These are phyloP conservation scores for Euwallacea similis DNA, from an alignment of 1,140 invertebrate species.

Conservation along the genomic window DNA sequence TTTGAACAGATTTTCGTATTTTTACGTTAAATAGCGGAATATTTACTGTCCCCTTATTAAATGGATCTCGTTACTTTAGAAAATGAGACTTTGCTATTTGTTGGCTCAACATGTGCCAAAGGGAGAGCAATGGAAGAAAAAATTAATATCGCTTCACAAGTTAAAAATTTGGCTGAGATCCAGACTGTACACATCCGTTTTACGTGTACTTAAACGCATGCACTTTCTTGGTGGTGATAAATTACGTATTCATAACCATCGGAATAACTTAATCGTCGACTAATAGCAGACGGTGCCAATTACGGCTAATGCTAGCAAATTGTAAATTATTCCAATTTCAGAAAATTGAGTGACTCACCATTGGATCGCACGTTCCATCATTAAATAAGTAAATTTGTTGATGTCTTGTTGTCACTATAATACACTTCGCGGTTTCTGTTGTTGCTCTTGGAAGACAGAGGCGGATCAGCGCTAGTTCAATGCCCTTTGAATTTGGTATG, in stretches of 20 bases:
- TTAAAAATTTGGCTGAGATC: too few relatives aligned
- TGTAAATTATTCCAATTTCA: constrained; percentile 34
- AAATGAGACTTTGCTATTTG: too few relatives aligned
- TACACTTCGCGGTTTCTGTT: neutral
- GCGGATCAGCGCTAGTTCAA: too few relatives aligned
- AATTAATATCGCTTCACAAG: too few relatives aligned
- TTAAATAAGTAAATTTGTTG: constrained; percentile 16
- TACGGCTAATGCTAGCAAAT: constrained; percentile 22
- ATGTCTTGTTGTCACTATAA: constrained; percentile 21
- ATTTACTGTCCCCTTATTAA: too few relatives aligned
- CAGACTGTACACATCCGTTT: neutral
- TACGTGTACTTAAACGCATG: constrained; percentile 1
- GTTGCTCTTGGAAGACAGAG: too few relatives aligned
- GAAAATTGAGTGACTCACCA: constrained; percentile 29
- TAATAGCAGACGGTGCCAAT: constrained; percentile 16
- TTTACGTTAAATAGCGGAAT: too few relatives aligned
- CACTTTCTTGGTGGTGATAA: neutral
- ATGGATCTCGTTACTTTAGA: too few relatives aligned
- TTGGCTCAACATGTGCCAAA: too few relatives aligned
- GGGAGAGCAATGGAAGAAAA: too few relatives aligned
- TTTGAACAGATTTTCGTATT: too few relatives aligned
- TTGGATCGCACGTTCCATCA: constrained; percentile 32
- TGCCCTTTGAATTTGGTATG: too few relatives aligned
- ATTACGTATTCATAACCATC: neutral
- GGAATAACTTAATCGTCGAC: neutral